Evolutionary conservation across 2,888 invertebrate genomes (phyloP).

Genomic region (Ichneumoninae sp.): DNA sequence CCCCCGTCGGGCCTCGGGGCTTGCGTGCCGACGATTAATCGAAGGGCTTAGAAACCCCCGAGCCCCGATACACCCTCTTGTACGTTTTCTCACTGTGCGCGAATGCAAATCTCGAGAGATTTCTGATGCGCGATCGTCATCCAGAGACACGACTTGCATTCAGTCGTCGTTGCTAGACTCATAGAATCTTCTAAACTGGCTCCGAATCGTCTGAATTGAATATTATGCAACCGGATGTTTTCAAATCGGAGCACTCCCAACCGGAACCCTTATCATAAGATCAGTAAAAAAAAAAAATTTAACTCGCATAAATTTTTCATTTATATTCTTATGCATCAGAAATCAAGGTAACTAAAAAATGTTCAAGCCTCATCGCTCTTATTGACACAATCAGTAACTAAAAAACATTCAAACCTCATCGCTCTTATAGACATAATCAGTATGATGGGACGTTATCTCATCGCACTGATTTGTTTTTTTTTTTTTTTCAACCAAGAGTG

Average conservation of each 20-base stretch:
- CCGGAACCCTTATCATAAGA: background rate
- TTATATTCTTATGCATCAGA: background rate
- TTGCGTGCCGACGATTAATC: slow-evolving; percentile 73
- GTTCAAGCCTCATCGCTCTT: background rate
- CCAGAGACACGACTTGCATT: background rate
- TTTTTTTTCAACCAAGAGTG: too few relatives aligned
- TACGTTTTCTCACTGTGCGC: slow-evolving; percentile 1
- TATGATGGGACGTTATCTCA: background rate
- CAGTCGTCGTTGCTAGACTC: background rate
- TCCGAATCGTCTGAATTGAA: too few relatives aligned
- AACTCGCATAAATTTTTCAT: background rate
- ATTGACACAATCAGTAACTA: background rate
- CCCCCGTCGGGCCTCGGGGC: slow-evolving; percentile 73
- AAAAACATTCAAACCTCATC: background rate
- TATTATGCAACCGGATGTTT: background rate
- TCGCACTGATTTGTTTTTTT: too few relatives aligned
- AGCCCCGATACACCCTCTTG: slow-evolving; percentile 10
- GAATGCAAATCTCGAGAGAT: background rate
- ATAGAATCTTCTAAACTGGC: background rate
- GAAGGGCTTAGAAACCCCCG: slow-evolving; percentile 64
- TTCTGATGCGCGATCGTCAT: background rate
- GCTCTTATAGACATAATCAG: background rate
- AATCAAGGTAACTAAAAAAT: background rate
- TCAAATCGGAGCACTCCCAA: background rate
- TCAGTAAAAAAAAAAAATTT: background rate